Evolutionary conservation across 2,113 vertebrate species (phyloP), one percentile per base, ranked within the genome.

Genomic region (Urocolius indicus): DNA sequence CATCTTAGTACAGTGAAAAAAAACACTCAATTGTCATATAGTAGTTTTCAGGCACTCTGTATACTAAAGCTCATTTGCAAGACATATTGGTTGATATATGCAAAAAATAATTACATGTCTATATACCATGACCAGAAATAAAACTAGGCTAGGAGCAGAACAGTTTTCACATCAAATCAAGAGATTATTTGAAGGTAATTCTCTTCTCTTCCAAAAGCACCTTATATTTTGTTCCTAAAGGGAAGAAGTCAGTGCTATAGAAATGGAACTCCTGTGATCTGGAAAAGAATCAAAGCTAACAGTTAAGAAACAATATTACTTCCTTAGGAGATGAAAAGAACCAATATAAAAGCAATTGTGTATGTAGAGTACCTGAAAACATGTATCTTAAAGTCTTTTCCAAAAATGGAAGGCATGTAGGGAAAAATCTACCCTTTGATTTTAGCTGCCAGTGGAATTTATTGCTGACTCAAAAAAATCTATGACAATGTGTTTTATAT

Each of bases 21-120:
- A 5, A 1, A 3, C 6, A 14, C 12, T 1, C 52, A 14, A 7
- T 11, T 1, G 11, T 45, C 8, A 27, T 67, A 9, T 0, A 84
- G 23, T 6, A 76, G 26, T 84, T 87, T 68, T 4, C 30, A 52
- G 34, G 17, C 2, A n/a, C 26, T 11, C 22, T 85, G 16, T 34
- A 54, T 20, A 54, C 16, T 34, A 32, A 48, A 74, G 43, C 2
- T 71, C 7, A 85, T 74, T 92, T 81, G 5, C 8, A 81, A 86
- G 89, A 74, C 1, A 5, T 43, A 62, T 59, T 86, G 7, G 20
- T 11, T 71, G 61, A 48, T 9, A 51, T 32, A 16, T 27, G 4
- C 29, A 68, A 87, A 81, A 91, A 65, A 45, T 15, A 84, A 23
- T 45, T 52, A 71, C 51, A 65, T 52, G 3, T 5, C 23, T 72